A percentile compares a stretch with the other conserved stretches of the same genome.
These are phyloP conservation scores for Sarcophaga bullata DNA, from an alignment of 1,140 invertebrate genomes.

Conservation along the genomic window DNA sequence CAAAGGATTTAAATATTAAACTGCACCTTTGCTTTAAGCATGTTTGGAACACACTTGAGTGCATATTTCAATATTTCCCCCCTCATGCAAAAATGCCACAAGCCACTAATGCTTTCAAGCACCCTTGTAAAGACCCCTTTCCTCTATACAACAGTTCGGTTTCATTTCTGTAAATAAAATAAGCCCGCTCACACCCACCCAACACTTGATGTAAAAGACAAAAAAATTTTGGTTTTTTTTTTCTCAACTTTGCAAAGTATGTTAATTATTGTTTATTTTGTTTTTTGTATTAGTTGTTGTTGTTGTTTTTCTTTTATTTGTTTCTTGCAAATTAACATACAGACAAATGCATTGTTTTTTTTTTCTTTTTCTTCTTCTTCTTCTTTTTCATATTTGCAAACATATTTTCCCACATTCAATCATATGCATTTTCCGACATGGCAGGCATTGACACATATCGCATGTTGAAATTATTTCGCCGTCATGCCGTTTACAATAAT, in stretches of 20 bases:
- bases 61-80: too few species aligned
- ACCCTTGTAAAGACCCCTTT: background rate
- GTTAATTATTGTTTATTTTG: slow-evolving; percentile 4
- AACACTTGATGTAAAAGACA: too few species aligned
- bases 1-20: background rate
- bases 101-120: background rate
- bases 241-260: background rate
- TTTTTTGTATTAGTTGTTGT: background rate
- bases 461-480: slow-evolving; percentile 63
- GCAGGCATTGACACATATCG: slow-evolving; percentile 64
- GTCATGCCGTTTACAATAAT: slow-evolving; percentile 62
- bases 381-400: background rate
- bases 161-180: too few species aligned
- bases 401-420: slow-evolving; percentile 20
- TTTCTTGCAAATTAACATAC: slow-evolving; percentile 3
- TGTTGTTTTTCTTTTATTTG: background rate
- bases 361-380: slow-evolving; percentile 6
- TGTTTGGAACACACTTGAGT: background rate
- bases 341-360: slow-evolving; percentile 31
- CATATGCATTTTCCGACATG: background rate
- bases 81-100: background rate
- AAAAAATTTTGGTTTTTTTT: background rate
- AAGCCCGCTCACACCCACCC: too few species aligned
- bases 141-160: too few species aligned
- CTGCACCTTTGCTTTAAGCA: background rate